These are phyloP conservation scores for Pandemis heparana DNA, from an alignment of 2,888 invertebrate species.

Conservation along the genomic window DNA sequence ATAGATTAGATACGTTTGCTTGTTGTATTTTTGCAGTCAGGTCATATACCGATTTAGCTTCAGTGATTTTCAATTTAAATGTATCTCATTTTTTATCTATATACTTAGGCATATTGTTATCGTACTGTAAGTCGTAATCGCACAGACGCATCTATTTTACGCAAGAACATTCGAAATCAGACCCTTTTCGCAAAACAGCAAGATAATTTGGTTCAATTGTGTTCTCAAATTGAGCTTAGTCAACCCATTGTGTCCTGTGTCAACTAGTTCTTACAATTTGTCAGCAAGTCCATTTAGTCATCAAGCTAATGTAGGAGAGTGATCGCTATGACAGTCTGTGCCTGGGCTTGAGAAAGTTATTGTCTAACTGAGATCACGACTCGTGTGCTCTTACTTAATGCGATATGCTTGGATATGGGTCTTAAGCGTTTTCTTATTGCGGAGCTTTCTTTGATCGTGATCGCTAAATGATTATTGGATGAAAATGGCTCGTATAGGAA, in stretches of 20 bases:
- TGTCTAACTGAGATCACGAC: slow-evolving; percentile 41
- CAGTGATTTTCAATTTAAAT: too few species aligned
- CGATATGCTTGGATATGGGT: slow-evolving; percentile 29
- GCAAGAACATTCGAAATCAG: not conserved
- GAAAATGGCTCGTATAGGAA: not conserved
- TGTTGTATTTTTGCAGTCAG: not conserved
- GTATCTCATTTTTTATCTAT: too few species aligned
- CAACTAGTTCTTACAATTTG: slow-evolving; percentile 12
- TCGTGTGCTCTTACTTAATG: slow-evolving; percentile 36
- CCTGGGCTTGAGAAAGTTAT: slow-evolving; percentile 38
- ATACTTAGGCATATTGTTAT: too few species aligned
- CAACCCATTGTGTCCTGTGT: not conserved
- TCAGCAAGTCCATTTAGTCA: slow-evolving; percentile 26
- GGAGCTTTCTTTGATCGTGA: slow-evolving; percentile 42
- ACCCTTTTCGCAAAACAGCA: not conserved
- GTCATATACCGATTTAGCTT: not conserved
- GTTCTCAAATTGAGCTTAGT: not conserved
- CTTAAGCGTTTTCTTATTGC: slow-evolving; percentile 39
- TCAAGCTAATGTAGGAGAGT: slow-evolving; percentile 32
- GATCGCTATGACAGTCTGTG: slow-evolving; percentile 36
- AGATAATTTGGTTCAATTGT: not conserved
- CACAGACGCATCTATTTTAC: too few species aligned
- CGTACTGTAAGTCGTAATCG: too few species aligned
- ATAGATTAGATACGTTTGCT: too few species aligned
- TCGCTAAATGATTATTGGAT: slow-evolving; percentile 21